Evolutionary conservation across 1,140 invertebrate species (phyloP), one percentile per base, ranked within the genome.

Genomic region (Choristoneura fumiferana): DNA sequence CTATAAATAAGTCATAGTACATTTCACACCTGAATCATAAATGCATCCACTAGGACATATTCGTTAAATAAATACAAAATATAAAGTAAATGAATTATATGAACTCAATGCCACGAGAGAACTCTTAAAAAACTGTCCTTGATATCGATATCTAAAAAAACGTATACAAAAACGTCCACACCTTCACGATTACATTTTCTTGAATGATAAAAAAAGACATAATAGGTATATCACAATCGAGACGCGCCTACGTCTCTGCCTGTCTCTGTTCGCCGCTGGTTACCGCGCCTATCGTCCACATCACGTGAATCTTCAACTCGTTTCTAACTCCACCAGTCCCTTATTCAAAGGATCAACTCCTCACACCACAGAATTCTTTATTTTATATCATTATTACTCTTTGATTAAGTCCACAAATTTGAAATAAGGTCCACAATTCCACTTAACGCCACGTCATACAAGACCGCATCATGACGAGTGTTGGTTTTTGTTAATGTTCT

Each of bases 381-480:
- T 77, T 83, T 84, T 84, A 85, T 86, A 85, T 70, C 86, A 85
- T 80, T 74, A 81, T 84, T 80, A 80, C 76, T 71, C 67, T 80
- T 84, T 77, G 76, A 82, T 86, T 84, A 81, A 6, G 85, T 88
- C 81, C 85, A 87, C 84, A 73, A 88, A 87, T 88, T 88, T 88
- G 81, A 88, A 86, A 85, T 64, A 82, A 85, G 78, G 85, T 88
- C 82, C 84, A 87, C 85, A 77, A 81, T 82, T 80, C 66, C 77
- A 85, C 84, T 75, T 73, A 60, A 58, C 58, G 61, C 70, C 73
- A 70, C 74, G 73, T 72, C 69, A 63, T 67, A 64, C 69, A 52
- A 49, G 62, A 76, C 61, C 69, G 71, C 68, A 77, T 74, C 77
- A 72, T 75, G 70, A 71, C 71, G 69, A 78, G 58, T 65, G 73